phyloP scores from a whole-genome alignment of 2,888 invertebrate species.

The Drosophila macrothrix region DNA sequence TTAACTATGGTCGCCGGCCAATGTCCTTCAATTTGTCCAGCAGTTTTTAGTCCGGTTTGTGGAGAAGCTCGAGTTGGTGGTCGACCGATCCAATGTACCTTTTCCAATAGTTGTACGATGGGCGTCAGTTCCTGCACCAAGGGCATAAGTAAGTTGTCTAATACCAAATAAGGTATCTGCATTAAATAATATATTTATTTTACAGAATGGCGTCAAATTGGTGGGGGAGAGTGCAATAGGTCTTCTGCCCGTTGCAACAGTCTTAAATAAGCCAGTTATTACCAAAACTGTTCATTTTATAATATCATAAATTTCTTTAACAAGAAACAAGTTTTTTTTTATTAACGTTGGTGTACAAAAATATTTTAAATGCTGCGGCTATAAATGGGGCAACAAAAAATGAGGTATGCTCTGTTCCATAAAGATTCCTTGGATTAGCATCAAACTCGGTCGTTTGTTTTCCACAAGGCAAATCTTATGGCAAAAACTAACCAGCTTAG shows the following conservation, averaged over 20 bases:
- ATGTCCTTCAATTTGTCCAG: constrained; percentile 27
- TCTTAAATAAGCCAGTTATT: not conserved
- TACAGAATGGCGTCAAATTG: constrained; percentile 27
- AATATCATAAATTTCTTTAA: not conserved
- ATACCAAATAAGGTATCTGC: not conserved
- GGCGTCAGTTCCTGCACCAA: constrained; percentile 12
- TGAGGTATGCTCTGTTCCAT: not conserved
- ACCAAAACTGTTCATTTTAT: not conserved
- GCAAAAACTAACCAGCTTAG: not conserved
- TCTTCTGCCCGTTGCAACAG: constrained; percentile 6
- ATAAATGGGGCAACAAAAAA: too few species aligned
- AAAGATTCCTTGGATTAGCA: not conserved
- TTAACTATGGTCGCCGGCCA: not conserved
- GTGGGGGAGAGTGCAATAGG: not conserved
- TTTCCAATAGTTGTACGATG: constrained; percentile 29
- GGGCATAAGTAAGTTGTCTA: constrained; percentile 27
- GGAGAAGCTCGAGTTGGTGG: constrained; percentile 26
- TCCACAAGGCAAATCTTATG: not conserved
- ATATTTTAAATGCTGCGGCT: not conserved
- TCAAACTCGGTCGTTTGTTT: not conserved
- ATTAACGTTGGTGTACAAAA: not conserved
- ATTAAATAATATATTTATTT: not conserved
- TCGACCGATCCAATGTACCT: constrained; percentile 19
- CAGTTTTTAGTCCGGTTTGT: constrained; percentile 23
- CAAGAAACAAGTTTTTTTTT: not conserved